Base-by-base conservation (phyloP, 2,888 invertebrate genomes). In the Campoplex nolae region DNA sequence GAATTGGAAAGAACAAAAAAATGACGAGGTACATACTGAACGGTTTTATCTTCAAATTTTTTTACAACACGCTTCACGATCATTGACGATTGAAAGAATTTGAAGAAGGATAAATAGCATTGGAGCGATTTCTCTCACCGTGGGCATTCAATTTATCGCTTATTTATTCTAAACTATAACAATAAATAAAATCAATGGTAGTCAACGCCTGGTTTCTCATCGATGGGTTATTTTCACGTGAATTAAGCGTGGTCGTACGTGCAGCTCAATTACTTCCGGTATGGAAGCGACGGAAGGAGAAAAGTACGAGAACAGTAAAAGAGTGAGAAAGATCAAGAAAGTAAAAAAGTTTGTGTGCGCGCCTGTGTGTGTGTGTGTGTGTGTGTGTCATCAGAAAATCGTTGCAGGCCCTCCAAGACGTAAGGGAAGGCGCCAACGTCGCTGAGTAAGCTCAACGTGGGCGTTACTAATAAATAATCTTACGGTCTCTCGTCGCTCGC, bases 351-450 rank as follows among this genome's bases (percentile, higher is more conserved):
- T 6, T 42, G 42, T 42, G 42, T 42, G 42, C 1, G 38, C 7
- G 38, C 7, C n/a, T n/a, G n/a, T n/a, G 38, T 1, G 38, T 1
- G 38, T n/a, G 32, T 42, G 11, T 65, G 65, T 65, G 13, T 67
- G 42, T 68, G 68, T 75, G 80, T 56, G 73, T 82, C 56, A 68
- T 85, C 74, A 71, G 56, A 65, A 85, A 73, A 75, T 65, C 73
- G 76, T 71, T 65, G 35, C 32, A 4, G 70, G 56, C 62, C 71
- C 32, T 51, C 38, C n/a, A 54, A 62, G 62, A 23, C 51, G 56
- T 54, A 51, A 74, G 58, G 45, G n/a, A 58, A 68, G 62, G 67
- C 75, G 75, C 75, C 75, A 42, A 42, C 67, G 81, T 73, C 67
- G 62, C 65, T 77, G 81, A 73, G 67, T 81, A 71, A 85, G 58